These are phyloP conservation scores for Benthosema pterotum DNA, from an alignment of 2,797 vertebrate genomes.

Conservation along the genomic window DNA sequence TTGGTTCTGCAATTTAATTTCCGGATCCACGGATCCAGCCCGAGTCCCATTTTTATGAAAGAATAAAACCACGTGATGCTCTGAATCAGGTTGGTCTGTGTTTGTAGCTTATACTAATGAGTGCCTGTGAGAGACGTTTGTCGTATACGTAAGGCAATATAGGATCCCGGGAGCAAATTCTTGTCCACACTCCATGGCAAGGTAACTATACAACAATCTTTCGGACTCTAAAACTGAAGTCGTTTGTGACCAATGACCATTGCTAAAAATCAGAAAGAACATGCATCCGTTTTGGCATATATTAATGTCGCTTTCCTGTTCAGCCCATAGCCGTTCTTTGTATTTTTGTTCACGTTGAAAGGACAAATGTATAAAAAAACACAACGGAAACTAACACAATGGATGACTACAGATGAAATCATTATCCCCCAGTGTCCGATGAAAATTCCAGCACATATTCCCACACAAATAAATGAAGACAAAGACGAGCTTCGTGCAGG, in stretches of 20 bases:
- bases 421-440: conserved; percentile 56
- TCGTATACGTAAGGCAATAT: no score
- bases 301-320: conserved; percentile 74
- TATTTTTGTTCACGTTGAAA: conserved; percentile 75
- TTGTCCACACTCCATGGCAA: no score
- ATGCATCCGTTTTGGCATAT: conserved; percentile 77
- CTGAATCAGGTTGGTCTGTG: no score
- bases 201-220: conserved; percentile 4
- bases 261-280: conserved; percentile 27
- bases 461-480: conserved; percentile 55
- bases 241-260: neutral
- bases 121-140: no score
- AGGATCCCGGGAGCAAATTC: no score
- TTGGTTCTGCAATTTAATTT: no score
- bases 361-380: conserved; percentile 69
- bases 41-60: no score
- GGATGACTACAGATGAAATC: conserved; percentile 62
- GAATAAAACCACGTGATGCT: no score
- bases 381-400: conserved; percentile 80
- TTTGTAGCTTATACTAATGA: no score
- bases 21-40: no score
- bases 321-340: conserved; percentile 55
- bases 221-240: neutral
- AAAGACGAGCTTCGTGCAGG: conserved; percentile 29
- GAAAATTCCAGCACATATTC: conserved; percentile 58